Conservation (phyloP, 2,113 vertebrate genomes). For the Esox niger region DNA sequence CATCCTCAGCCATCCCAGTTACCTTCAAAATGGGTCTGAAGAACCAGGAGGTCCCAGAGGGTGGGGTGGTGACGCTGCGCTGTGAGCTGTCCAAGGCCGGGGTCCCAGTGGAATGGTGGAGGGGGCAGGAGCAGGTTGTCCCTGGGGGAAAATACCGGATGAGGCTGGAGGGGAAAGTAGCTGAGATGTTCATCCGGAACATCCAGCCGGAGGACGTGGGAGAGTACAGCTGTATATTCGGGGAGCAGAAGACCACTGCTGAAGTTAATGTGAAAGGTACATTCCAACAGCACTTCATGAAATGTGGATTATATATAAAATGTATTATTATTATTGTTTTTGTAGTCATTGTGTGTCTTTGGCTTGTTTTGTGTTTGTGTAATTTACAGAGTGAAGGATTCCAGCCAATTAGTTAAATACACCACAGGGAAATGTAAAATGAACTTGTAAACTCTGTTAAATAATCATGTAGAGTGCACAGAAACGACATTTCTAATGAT, state of each 20-base stretch:
- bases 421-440: too few species aligned
- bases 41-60: slow-evolving; percentile 81
- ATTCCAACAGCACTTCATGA: too few species aligned
- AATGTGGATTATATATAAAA: too few species aligned
- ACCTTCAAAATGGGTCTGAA: slow-evolving; percentile 78
- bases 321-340: background rate
- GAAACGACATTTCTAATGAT: background rate
- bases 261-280: slow-evolving; percentile 83
- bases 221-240: slow-evolving; percentile 82
- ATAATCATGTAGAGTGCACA: background rate
- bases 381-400: too few species aligned
- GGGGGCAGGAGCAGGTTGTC: slow-evolving; percentile 71
- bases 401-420: too few species aligned
- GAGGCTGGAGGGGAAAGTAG: slow-evolving; percentile 68
- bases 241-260: slow-evolving; percentile 78
- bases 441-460: too few species aligned
- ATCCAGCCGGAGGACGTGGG: slow-evolving; percentile 76
- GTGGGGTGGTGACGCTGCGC: slow-evolving; percentile 59
- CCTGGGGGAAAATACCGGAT: slow-evolving; percentile 70
- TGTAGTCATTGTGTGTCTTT: background rate
- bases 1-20: slow-evolving; percentile 65
- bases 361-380: background rate
- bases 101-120: slow-evolving; percentile 78
- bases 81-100: slow-evolving; percentile 80
- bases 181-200: slow-evolving; percentile 76